Percentiles rank a stretch among this genome's conserved stretches.
Evolutionary conservation across 2,888 invertebrate species (phyloP).

Genomic region (Eudemis profundana): DNA sequence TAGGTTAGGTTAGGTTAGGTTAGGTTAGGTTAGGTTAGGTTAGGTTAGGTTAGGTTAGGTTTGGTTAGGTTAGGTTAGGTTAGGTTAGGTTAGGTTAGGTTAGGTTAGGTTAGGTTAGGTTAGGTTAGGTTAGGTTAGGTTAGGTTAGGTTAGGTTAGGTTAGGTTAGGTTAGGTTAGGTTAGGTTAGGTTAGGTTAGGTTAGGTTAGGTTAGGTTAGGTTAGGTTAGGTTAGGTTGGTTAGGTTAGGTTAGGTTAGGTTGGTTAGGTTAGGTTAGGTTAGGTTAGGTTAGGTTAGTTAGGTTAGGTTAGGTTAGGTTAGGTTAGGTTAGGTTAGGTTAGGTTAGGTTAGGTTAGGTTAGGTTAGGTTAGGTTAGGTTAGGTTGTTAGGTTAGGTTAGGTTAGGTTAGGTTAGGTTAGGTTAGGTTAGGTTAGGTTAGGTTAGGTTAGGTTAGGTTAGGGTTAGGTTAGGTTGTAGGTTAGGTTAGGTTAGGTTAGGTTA

Average conservation of each 20-base stretch:
- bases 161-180: conserved; percentile 41
- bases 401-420: conserved; percentile 40
- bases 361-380: conserved; percentile 43
- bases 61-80: conserved; percentile 43
- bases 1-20: conserved; percentile 40
- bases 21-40: conserved; percentile 44
- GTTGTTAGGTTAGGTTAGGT: conserved; percentile 41
- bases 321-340: conserved; percentile 37
- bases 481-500: conserved; percentile 38
- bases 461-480: conserved; percentile 44
- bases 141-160: conserved; percentile 42
- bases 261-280: conserved; percentile 44
- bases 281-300: conserved; percentile 43
- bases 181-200: conserved; percentile 44
- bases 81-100: conserved; percentile 43
- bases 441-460: conserved; percentile 42
- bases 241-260: conserved; percentile 45
- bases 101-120: conserved; percentile 45
- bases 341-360: conserved; percentile 43
- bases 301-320: conserved; percentile 45
- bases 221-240: conserved; percentile 46
- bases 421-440: conserved; percentile 44
- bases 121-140: conserved; percentile 44
- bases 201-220: conserved; percentile 45
- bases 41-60: conserved; percentile 43